phyloP scores from a whole-genome alignment of 2,797 vertebrate species.

The Esox lucius region DNA sequence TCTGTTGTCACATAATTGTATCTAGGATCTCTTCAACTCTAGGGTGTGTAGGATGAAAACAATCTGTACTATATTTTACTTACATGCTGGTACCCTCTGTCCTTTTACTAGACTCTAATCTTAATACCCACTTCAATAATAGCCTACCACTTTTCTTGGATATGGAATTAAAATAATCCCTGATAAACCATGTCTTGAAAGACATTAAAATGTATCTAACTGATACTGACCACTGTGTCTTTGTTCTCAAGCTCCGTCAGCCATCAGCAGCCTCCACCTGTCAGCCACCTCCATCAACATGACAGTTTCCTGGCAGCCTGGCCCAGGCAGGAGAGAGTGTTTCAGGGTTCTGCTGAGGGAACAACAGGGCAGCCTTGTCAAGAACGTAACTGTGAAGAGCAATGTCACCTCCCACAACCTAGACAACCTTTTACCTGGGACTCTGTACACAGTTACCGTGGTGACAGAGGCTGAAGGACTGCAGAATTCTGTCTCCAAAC shows the following conservation, averaged over 20 bases:
- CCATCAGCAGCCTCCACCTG: constrained; percentile 73
- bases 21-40: too few relatives aligned
- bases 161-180: too few relatives aligned
- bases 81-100: too few relatives aligned
- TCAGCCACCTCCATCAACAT: constrained; percentile 68
- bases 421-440: constrained; percentile 76
- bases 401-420: constrained; percentile 62
- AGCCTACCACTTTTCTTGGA: too few relatives aligned
- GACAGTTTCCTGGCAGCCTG: constrained; percentile 74
- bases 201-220: neutral
- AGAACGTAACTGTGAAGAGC: constrained; percentile 57
- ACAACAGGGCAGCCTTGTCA: constrained; percentile 56
- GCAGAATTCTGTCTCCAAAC: constrained; percentile 64
- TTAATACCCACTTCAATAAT: too few relatives aligned
- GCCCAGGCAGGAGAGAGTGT: constrained; percentile 72
- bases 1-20: too few relatives aligned
- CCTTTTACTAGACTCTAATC: too few relatives aligned
- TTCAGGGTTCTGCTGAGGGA: constrained; percentile 75
- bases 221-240: constrained; percentile 27
- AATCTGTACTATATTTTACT: too few relatives aligned
- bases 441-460: constrained; percentile 78
- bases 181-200: too few relatives aligned
- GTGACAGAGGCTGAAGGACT: constrained; percentile 73
- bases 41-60: too few relatives aligned
- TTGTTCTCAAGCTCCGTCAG: constrained; percentile 75